A percentile compares a stretch with the other conserved stretches of the same genome.
These are phyloP conservation scores for Pyxicephalus adspersus DNA, from an alignment of 2,113 vertebrate species.

Conservation along the genomic window DNA sequence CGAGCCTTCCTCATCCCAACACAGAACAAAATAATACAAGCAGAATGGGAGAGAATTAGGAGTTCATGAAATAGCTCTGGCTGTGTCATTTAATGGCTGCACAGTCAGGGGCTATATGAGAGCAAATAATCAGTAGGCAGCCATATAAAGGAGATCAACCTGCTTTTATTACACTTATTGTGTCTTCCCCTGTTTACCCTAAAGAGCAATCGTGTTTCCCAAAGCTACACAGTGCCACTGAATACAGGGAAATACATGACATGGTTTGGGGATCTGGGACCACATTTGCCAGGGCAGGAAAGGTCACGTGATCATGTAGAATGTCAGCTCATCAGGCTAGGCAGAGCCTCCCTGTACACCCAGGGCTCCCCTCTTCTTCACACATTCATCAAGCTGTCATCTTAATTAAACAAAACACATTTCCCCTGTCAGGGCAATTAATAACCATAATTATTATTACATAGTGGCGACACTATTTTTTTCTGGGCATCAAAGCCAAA, in stretches of 20 bases:
- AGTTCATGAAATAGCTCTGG: neutral
- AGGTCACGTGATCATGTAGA: too few relatives aligned
- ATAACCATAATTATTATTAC: neutral
- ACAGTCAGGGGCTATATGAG: slow-evolving; percentile 71
- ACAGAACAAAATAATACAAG: slow-evolving; percentile 65
- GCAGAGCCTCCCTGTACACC: neutral
- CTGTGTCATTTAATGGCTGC: slow-evolving; percentile 9
- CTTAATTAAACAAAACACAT: slow-evolving; percentile 5
- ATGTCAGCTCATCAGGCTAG: neutral
- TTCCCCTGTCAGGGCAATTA: neutral
- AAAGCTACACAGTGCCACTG: too few relatives aligned
- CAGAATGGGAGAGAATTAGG: slow-evolving; percentile 2
- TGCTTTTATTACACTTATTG: slow-evolving; percentile 67
- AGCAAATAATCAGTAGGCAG: slow-evolving; percentile 80
- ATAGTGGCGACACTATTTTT: neutral
- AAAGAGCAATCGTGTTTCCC: neutral
- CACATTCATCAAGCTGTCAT: neutral
- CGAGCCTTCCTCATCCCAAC: slow-evolving; percentile 61
- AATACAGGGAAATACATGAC: too few relatives aligned
- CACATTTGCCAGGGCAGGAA: too few relatives aligned
- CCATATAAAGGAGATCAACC: slow-evolving; percentile 68
- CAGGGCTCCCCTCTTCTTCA: neutral
- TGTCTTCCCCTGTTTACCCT: neutral
- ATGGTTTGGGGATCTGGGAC: too few relatives aligned
- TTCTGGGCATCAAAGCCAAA: neutral